These are phyloP conservation scores for Germaria angustata DNA, from an alignment of 2,888 invertebrate genomes.

Conservation along the genomic window DNA sequence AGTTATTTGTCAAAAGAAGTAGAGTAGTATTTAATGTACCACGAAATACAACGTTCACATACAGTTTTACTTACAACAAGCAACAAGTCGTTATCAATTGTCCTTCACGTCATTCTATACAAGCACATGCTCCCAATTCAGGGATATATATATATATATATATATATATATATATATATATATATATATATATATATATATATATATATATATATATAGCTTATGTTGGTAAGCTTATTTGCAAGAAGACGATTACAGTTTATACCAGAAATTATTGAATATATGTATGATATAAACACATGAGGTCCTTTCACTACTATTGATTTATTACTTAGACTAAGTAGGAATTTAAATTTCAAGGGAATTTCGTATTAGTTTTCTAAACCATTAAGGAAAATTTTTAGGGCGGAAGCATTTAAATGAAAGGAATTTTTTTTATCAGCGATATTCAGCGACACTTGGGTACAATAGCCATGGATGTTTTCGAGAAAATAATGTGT, in stretches of 20 bases:
- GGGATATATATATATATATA: not conserved
- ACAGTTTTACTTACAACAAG: slow-evolving; percentile 23
- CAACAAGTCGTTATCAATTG: slow-evolving; percentile 49
- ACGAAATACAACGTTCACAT: slow-evolving; percentile 28
- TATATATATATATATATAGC: too few relatives aligned
- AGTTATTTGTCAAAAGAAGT: slow-evolving; percentile 27
- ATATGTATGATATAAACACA: not conserved
- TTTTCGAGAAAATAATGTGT: too few relatives aligned
- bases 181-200: not conserved
- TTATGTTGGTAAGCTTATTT: too few relatives aligned
- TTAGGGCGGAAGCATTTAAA: too few relatives aligned
- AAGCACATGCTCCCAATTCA: too few relatives aligned
- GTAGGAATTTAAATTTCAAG: not conserved
- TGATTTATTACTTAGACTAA: not conserved
- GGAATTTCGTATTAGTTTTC: too few relatives aligned
- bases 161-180: not conserved
- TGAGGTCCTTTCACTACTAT: not conserved
- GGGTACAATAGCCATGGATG: too few relatives aligned
- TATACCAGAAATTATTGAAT: too few relatives aligned
- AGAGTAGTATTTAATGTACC: slow-evolving; percentile 50
- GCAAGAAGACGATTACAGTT: not conserved
- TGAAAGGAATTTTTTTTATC: too few relatives aligned
- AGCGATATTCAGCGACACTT: too few relatives aligned
- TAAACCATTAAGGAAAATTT: not conserved
- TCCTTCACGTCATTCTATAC: slow-evolving; percentile 18